Conservation (phyloP, 2,113 vertebrate genomes). For the Aegithalos caudatus region DNA sequence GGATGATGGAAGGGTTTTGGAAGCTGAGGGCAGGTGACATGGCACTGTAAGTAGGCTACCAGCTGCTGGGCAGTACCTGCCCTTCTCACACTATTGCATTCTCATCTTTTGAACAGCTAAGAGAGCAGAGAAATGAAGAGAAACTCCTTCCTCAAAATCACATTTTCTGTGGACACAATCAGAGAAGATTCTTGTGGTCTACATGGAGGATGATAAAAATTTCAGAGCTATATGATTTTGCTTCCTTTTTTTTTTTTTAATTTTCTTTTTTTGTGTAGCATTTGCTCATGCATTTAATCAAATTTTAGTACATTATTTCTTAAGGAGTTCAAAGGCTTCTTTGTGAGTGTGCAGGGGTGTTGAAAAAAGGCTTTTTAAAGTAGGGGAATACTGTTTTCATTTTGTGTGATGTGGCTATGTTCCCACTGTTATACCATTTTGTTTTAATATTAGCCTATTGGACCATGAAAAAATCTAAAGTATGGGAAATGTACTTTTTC, state of each 20-base stretch:
- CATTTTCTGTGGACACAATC: background rate
- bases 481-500: background rate
- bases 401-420: background rate
- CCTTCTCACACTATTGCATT: background rate
- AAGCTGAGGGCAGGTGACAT: background rate
- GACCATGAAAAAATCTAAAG: background rate
- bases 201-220: background rate
- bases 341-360: background rate
- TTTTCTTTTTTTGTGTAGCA: background rate
- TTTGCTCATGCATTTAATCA: background rate
- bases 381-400: background rate
- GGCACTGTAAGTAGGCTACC: background rate
- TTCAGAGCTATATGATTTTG: background rate
- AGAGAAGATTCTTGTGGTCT: background rate
- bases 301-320: background rate
- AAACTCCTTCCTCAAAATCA: background rate
- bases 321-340: background rate
- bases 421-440: background rate
- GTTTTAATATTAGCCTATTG: background rate
- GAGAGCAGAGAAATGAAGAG: background rate
- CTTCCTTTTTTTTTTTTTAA: rapidly evolving
- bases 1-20: background rate
- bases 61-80: background rate
- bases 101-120: background rate
- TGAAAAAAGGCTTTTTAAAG: background rate